Evolutionary conservation across 2,888 invertebrate species (phyloP), one percentile per base, ranked within the genome.

Genomic region (Lasioglossum marginatum): DNA sequence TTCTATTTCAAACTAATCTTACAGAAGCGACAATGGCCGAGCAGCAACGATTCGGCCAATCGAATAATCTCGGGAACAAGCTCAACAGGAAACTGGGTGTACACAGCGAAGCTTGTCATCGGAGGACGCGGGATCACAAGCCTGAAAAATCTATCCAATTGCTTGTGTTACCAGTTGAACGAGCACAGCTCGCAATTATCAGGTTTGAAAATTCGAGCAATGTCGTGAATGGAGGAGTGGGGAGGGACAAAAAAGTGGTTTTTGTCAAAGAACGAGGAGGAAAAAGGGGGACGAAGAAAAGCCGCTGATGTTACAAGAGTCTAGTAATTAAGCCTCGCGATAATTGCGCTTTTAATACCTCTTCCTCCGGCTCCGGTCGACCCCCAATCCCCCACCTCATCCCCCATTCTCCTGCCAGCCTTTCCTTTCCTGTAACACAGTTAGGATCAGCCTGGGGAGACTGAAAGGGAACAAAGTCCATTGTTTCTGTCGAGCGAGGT

Each of bases 271-370:
- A 75, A 19, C 34, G 37, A 34, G 40, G 2, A 23, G n/a, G 48
- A 66, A 48, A 23, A 60, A 60, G 34, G n/a, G 27, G 75, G 73
- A 43, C 57, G 71, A 79, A 34, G 86, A 70, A 76, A 82, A 82
- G 73, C 86, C 80, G 83, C 76, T 88, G 89, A 86, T 89, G 77
- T 86, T 88, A 89, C 90, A 83, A 90, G 87, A 87, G 86, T 76
- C 78, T 83, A 83, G 89, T 92, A 91, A 92, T 91, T 92, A 92
- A 90, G 86, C 83, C 77, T 77, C 72, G 79, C 85, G 87, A 91
- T 91, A 91, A 91, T 92, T 91, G 87, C 82, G 73, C 91, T 87
- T 89, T 88, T 91, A 89, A 92, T 85, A 85, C 88, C 73, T 52
- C 82, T 79, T 83, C 75, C 79, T 37, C 34, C 34, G 81, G 10